Evolutionary conservation across 2,113 vertebrate genomes (phyloP).

Genomic region (Nettapus auritus): DNA sequence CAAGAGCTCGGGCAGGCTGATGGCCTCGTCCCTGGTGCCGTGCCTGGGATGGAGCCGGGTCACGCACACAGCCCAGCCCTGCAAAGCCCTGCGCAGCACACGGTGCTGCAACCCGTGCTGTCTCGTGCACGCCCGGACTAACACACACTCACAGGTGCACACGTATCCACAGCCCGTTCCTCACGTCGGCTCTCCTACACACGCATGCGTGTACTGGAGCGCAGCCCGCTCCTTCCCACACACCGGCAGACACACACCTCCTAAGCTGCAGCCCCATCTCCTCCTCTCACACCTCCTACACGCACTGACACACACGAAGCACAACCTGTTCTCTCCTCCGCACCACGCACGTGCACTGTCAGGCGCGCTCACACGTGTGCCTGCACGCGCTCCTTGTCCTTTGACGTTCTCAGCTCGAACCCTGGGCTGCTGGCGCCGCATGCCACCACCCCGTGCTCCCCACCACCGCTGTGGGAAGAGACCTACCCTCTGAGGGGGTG

Average conservation of each 20-base stretch:
- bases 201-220: fast-evolving
- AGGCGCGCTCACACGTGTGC: background rate
- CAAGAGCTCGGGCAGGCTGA: background rate
- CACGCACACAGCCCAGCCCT: background rate
- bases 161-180: fast-evolving
- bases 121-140: background rate
- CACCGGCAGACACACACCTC: background rate
- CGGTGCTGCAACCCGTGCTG: background rate
- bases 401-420: fast-evolving
- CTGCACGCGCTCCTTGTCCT: background rate
- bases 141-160: background rate
- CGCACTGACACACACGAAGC: fast-evolving
- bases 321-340: background rate
- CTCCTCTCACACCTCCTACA: background rate
- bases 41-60: fast-evolving
- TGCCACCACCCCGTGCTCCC: fast-evolving
- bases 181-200: background rate
- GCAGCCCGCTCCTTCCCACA: background rate
- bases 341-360: fast-evolving
- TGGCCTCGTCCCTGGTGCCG: fast-evolving
- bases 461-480: background rate
- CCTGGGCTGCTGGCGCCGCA: fast-evolving
- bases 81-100: fast-evolving
- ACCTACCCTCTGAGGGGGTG: conserved; percentile 90
- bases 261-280: background rate